Evolutionary conservation across 2,797 vertebrate genomes (phyloP).

Genomic region (Steatocranus sp.): DNA sequence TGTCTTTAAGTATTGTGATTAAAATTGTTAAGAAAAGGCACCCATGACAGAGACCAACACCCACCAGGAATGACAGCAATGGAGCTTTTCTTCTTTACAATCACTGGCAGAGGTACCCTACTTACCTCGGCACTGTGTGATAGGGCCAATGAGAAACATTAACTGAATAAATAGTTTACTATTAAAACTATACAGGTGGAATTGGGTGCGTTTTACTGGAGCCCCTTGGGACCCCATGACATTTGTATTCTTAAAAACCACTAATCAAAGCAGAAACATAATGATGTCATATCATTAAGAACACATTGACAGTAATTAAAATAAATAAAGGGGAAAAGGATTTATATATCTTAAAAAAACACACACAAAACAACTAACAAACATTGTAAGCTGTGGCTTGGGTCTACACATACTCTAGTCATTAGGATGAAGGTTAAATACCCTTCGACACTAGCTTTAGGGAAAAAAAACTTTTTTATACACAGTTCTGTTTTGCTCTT

Average conservation of each 20-base stretch:
- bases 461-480: rapidly evolving
- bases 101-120: neutral
- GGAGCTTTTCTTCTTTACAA: neutral
- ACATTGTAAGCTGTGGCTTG: neutral
- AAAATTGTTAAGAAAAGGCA: neutral
- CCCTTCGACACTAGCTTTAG: neutral
- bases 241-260: neutral
- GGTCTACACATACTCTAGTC: neutral
- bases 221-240: neutral
- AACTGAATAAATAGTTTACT: neutral
- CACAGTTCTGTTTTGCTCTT: neutral
- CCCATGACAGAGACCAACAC: neutral
- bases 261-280: neutral
- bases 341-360: rapidly evolving
- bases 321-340: neutral
- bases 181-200: neutral
- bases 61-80: neutral
- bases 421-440: neutral
- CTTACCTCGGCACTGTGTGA: neutral
- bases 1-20: neutral
- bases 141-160: neutral
- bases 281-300: neutral
- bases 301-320: neutral
- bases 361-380: neutral
- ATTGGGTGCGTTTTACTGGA: neutral